Percentiles rank a stretch among this genome's conserved stretches.
These are phyloP conservation scores for Stegophylla sp. DNA, from an alignment of 2,888 invertebrate genomes.

Conservation along the genomic window DNA sequence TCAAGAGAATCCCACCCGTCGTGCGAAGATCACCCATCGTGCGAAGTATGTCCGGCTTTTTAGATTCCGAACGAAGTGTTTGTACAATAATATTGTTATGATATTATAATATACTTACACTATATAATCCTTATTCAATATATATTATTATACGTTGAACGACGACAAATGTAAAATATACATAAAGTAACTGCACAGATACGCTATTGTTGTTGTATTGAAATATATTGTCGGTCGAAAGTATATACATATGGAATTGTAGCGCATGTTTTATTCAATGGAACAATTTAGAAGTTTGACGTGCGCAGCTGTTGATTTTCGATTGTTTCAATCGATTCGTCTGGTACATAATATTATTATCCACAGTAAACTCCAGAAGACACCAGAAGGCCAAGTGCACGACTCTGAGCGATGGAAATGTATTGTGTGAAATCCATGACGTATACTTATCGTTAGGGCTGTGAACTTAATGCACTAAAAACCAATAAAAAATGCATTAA, in stretches of 20 bases:
- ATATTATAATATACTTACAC: neutral
- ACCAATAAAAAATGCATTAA: no score
- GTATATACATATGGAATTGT: neutral
- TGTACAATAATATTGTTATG: neutral
- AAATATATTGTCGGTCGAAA: slow-evolving; percentile 38
- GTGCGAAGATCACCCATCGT: no score
- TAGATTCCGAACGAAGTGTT: no score
- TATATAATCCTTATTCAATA: neutral
- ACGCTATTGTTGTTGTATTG: slow-evolving; percentile 45
- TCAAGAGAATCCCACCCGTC: no score
- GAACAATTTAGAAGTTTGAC: slow-evolving; percentile 45
- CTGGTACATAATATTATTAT: no score
- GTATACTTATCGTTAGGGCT: no score
- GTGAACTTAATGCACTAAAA: no score
- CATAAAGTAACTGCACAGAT: slow-evolving; percentile 35
- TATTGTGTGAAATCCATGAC: no score
- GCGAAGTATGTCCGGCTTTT: no score
- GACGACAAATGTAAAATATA: slow-evolving; percentile 33
- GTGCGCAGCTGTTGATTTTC: slow-evolving; percentile 47
- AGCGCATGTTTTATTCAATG: slow-evolving; percentile 30
- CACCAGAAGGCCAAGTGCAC: slow-evolving; percentile 38
- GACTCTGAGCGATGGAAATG: no score
- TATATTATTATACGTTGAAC: no score
- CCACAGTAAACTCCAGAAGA: slow-evolving; percentile 20
- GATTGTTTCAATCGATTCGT: slow-evolving; percentile 49